Conservation (phyloP, 1,140 invertebrate species). For the Hesperophylax magnus region DNA sequence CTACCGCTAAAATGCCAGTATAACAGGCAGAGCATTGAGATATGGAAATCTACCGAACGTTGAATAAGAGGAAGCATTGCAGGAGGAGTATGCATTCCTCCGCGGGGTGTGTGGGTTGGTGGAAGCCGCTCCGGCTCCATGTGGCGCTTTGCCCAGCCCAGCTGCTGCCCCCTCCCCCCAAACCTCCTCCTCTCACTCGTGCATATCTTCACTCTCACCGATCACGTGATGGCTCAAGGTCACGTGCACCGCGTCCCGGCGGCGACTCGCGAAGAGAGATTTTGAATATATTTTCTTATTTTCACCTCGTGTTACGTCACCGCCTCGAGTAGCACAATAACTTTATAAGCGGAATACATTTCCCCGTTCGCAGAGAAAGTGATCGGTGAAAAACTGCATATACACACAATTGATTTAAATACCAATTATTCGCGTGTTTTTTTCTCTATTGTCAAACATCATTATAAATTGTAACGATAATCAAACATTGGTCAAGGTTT, state of each 20-base stretch:
- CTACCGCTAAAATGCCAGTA: no score
- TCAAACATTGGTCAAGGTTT: neutral
- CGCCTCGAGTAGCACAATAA: constrained; percentile 16
- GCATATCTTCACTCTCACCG: constrained; percentile 25
- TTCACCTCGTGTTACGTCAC: constrained; percentile 21
- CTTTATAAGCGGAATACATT: constrained; percentile 17
- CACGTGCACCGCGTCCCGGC: constrained; percentile 21
- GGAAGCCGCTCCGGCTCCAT: neutral
- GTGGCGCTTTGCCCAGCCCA: neutral
- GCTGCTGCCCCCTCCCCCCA: neutral
- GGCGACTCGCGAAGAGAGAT: constrained; percentile 19
- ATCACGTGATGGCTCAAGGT: constrained; percentile 41
- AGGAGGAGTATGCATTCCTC: neutral
- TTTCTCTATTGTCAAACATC: neutral
- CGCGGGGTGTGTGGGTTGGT: neutral
- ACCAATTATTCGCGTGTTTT: neutral
- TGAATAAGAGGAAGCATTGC: neutral
- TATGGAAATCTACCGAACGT: no score
- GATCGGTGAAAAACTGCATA: constrained; percentile 19
- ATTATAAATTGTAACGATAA: neutral
- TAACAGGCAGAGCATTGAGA: no score
- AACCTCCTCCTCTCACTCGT: neutral
- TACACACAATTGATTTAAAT: constrained; percentile 9
- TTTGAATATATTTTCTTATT: constrained; percentile 31
- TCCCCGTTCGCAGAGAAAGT: constrained; percentile 17